Evolutionary conservation across 2,888 invertebrate genomes (phyloP).

Genomic region (Cosmia trapezina): DNA sequence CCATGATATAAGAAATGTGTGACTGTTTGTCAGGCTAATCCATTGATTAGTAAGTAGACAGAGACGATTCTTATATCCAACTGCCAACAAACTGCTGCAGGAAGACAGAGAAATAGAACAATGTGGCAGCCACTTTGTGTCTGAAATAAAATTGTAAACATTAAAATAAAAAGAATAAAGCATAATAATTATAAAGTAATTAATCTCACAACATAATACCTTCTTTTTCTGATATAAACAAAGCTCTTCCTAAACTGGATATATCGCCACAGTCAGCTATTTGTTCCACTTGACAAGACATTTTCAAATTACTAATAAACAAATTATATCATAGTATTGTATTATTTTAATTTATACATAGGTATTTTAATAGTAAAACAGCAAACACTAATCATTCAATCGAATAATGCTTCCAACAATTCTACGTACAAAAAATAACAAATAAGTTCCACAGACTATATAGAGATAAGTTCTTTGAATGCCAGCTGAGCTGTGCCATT

Average conservation of each 20-base stretch:
- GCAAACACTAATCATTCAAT: background rate
- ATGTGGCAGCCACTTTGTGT: slow-evolving; percentile 84
- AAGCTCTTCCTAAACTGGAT: slow-evolving; percentile 89
- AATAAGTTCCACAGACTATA: too few relatives aligned
- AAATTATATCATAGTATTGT: background rate
- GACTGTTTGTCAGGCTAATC: slow-evolving; percentile 85
- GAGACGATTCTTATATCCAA: slow-evolving; percentile 82
- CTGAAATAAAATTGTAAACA: slow-evolving; percentile 72
- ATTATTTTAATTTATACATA: background rate
- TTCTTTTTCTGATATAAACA: slow-evolving; percentile 89
- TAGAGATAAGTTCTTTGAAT: too few relatives aligned
- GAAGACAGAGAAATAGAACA: slow-evolving; percentile 85
- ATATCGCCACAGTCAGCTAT: slow-evolving; percentile 91
- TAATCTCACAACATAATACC: slow-evolving; percentile 67
- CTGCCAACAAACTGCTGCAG: slow-evolving; percentile 84
- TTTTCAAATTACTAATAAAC: slow-evolving; percentile 43
- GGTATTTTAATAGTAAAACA: background rate
- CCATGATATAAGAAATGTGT: slow-evolving; percentile 86
- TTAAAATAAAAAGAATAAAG: slow-evolving; percentile 5
- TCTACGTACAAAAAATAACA: background rate
- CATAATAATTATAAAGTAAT: too few relatives aligned
- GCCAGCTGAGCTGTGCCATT: background rate
- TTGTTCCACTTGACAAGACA: slow-evolving; percentile 91
- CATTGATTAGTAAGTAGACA: slow-evolving; percentile 86
- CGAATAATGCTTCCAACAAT: background rate